Percentiles rank a stretch among this genome's conserved stretches.
These are phyloP conservation scores for Rotaria sp. DNA, from an alignment of 2,888 invertebrate species.

Conservation along the genomic window DNA sequence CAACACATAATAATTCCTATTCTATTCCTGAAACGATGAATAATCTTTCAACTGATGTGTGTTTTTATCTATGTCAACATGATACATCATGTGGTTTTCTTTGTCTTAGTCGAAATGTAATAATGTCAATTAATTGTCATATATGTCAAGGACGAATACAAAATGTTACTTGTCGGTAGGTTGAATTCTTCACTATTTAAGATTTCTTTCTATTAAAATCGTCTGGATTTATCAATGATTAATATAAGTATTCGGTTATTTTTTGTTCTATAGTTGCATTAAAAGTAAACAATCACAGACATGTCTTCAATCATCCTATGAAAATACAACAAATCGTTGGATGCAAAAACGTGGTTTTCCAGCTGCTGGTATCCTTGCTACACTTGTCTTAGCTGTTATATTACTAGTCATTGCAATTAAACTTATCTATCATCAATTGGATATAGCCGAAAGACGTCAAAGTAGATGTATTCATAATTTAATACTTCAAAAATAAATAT, in stretches of 20 bases:
- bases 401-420: background rate
- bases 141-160: background rate
- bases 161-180: background rate
- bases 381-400: background rate
- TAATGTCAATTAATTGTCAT: background rate
- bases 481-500: background rate
- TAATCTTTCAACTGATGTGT: background rate
- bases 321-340: background rate
- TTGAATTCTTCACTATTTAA: background rate
- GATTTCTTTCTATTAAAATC: too few relatives aligned
- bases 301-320: background rate
- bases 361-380: background rate
- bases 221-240: too few relatives aligned
- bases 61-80: background rate
- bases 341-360: slow-evolving; percentile 19
- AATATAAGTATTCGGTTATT: background rate
- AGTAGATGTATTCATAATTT: background rate
- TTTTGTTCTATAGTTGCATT: background rate
- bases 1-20: background rate
- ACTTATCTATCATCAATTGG: background rate
- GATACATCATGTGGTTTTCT: background rate
- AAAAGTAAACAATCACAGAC: background rate
- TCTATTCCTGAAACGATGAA: background rate
- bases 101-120: background rate
- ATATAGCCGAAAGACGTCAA: background rate